A percentile compares a stretch with the other conserved stretches of the same genome.
Conservation (phyloP, 2,888 invertebrate genomes). For the Brassicogethes aeneus region DNA sequence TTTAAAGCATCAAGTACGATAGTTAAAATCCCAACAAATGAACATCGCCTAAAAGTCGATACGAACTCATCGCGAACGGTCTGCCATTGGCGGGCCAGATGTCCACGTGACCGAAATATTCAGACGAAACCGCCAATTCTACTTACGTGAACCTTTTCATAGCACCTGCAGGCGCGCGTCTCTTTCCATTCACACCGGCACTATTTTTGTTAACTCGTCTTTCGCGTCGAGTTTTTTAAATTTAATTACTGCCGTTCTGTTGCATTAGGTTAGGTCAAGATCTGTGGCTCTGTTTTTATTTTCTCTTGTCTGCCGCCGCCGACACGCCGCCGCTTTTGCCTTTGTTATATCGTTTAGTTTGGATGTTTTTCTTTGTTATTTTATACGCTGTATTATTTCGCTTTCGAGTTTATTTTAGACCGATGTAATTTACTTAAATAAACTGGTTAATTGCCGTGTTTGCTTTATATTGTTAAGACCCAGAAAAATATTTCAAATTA, state of each 20-base stretch:
- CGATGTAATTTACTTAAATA: not conserved
- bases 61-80: constrained; percentile 16
- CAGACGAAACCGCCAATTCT: constrained; percentile 19
- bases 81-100: constrained; percentile 20
- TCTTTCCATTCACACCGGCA: constrained; percentile 21
- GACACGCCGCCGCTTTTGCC: too few relatives aligned
- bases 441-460: too few relatives aligned
- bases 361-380: not conserved
- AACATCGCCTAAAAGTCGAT: constrained; percentile 27
- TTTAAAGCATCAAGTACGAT: constrained; percentile 15
- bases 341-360: not conserved
- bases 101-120: constrained; percentile 21
- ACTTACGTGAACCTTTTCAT: constrained; percentile 15
- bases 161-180: constrained; percentile 16
- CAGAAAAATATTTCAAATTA: too few relatives aligned
- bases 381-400: not conserved
- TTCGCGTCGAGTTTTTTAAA: not conserved
- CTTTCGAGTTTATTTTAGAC: not conserved
- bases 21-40: constrained; percentile 20
- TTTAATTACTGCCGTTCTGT: not conserved
- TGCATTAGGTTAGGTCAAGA: not conserved
- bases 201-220: not conserved
- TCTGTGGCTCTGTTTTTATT: not conserved
- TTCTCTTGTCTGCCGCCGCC: not conserved
- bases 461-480: too few relatives aligned